Evolutionary conservation across 1,140 invertebrate species (phyloP).

Genomic region (Sarcophaga bullata): DNA sequence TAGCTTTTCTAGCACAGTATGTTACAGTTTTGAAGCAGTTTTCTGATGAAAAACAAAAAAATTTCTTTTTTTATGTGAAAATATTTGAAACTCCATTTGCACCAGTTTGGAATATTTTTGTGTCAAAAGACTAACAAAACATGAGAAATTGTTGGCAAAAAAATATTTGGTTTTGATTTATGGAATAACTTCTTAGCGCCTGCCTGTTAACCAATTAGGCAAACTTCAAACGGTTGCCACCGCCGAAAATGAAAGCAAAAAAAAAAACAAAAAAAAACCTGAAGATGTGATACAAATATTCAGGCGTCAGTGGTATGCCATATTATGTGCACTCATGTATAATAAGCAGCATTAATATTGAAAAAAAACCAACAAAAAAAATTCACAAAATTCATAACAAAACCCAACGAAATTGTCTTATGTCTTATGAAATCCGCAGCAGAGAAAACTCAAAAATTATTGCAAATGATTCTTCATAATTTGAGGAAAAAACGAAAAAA

Average conservation of each 20-base stretch:
- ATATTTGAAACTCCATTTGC: background rate
- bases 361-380: background rate
- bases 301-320: background rate
- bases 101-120: background rate
- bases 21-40: too few relatives aligned
- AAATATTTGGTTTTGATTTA: conserved; percentile 23
- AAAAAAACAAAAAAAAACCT: background rate
- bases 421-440: background rate
- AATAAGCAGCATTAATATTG: conserved; percentile 32
- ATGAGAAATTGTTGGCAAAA: background rate
- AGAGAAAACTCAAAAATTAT: background rate
- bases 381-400: background rate
- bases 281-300: background rate
- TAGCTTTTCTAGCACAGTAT: too few relatives aligned
- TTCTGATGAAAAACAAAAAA: too few relatives aligned
- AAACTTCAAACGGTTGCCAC: conserved; percentile 27
- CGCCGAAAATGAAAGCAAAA: background rate
- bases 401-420: background rate
- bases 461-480: conserved; percentile 34
- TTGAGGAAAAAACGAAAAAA: too few relatives aligned
- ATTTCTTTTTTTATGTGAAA: background rate
- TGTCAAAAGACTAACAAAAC: background rate
- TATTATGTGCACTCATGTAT: conserved; percentile 30
- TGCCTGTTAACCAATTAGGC: conserved; percentile 34
- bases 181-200: conserved; percentile 28